Base-by-base conservation (phyloP, 2,888 invertebrate species). In the Coleophora flavipennella region DNA sequence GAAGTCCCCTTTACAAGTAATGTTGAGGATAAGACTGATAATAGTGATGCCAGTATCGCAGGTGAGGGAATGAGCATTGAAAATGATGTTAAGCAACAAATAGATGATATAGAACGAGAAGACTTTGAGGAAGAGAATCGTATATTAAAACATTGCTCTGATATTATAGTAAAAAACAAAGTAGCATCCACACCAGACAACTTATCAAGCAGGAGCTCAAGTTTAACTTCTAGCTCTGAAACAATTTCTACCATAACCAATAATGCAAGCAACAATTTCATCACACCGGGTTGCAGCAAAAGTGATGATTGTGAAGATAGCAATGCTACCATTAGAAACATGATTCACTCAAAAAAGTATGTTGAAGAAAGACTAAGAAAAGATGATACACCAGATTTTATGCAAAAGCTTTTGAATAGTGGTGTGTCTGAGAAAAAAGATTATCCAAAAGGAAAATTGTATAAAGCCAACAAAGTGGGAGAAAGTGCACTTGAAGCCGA, bases 111-210 rank as follows among this genome's bases (percentile, higher is more conserved):
- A 28, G 85, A 85, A 48, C 59, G 83, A 2, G 71, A 78, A 43
- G 85, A 85, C 45, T 85, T 83, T 31, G 81, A 83, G 35, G 84
- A 84, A 46, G 84, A 85, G 47, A 83, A 84, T 47, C 62, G 80
- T 33, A 67, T 85, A 42, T 54, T 81, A 35, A 79, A 80, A 38
- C 76, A 75, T 41, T 80, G 80, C 50, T 70, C 81, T 3, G 70
- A 66, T 33, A 71, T 83, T 59, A 67, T 76, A 33, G 75, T 79
- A 2, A 80, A 81, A 41, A 64, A 63, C 8, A 74, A 81, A 49
- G 64, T 70, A 38, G 51, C 64, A 37, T 51, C 67, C 1, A 46
- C 62, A 6, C 50, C 69, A 11, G 67, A 71, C 8, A 73, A 62
- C 28, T 48, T 78, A 9, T 73, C 78, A 27, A 77, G 75, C 53